Percentiles rank a stretch among this genome's conserved stretches.
Evolutionary conservation across 2,113 vertebrate species (phyloP).

Genomic region (Hippocampus abdominalis): DNA sequence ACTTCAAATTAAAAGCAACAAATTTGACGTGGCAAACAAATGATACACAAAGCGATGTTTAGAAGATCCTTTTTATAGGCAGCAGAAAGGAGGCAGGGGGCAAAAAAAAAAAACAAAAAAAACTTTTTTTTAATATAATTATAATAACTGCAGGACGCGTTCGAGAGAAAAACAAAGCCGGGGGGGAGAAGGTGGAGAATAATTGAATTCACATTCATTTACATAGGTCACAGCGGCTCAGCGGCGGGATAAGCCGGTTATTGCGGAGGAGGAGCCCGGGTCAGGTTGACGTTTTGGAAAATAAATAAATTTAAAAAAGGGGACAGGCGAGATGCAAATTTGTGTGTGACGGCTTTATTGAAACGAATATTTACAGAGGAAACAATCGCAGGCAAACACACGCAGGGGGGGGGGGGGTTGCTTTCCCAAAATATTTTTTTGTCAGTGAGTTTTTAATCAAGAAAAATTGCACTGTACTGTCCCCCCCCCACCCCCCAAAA

Average conservation of each 20-base stretch:
- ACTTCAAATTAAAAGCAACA: conserved; percentile 59
- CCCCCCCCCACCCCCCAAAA: too few species aligned
- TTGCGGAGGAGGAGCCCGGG: conserved; percentile 26
- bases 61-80: conserved; percentile 46
- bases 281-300: conserved; percentile 29
- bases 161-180: conserved; percentile 17
- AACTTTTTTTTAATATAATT: conserved; percentile 54
- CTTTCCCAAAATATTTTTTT: background rate
- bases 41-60: conserved; percentile 46
- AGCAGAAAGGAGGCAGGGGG: background rate
- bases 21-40: conserved; percentile 57
- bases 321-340: conserved; percentile 45
- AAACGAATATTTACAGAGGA: background rate
- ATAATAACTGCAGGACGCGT: conserved; percentile 52
- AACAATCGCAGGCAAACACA: background rate
- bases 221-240: conserved; percentile 28
- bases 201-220: conserved; percentile 54
- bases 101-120: conserved; percentile 19
- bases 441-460: background rate
- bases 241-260: conserved; percentile 36
- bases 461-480: background rate
- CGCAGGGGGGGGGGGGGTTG: background rate
- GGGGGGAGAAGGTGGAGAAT: conserved; percentile 31
- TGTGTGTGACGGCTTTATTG: conserved; percentile 4
- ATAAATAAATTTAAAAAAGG: background rate